Evolutionary conservation across 2,888 invertebrate genomes (phyloP).

Genomic region (Drosophila formosana): DNA sequence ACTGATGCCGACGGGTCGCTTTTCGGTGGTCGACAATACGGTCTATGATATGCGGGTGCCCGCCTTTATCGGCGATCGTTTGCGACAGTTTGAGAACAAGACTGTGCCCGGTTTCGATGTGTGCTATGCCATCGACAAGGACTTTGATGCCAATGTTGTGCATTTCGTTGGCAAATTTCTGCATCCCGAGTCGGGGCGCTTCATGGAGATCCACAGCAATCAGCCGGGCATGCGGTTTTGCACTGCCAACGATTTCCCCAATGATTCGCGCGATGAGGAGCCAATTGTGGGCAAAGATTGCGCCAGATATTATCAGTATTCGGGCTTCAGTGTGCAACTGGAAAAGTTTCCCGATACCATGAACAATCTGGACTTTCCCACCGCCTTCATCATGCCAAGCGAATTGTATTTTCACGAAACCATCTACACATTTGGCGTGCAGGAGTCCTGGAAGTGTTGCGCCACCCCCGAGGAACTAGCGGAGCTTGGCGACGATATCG

Average conservation of each 20-base stretch:
- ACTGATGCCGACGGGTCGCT: conserved; percentile 90
- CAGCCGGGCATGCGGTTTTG: conserved; percentile 96
- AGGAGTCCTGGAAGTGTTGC: conserved; percentile 60
- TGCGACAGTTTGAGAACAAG: conserved; percentile 88
- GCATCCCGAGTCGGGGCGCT: conserved; percentile 90
- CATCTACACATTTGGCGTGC: conserved; percentile 57
- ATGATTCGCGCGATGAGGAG: conserved; percentile 86
- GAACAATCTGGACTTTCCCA: conserved; percentile 92
- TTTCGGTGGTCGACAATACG: conserved; percentile 89
- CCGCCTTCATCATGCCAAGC: conserved; percentile 89
- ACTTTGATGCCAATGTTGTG: conserved; percentile 52
- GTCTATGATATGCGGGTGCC: conserved; percentile 90
- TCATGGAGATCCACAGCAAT: conserved; percentile 92
- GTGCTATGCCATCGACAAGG: conserved; percentile 60
- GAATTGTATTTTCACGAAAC: conserved; percentile 88
- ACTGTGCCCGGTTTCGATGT: conserved; percentile 81
- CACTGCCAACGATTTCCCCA: conserved; percentile 91
- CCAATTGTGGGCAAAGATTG: conserved; percentile 90
- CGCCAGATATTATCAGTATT: conserved; percentile 89
- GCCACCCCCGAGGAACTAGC: conserved; percentile 51
- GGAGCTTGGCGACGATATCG: conserved; percentile 37
- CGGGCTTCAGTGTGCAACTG: conserved; percentile 94
- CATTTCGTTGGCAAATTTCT: conserved; percentile 89
- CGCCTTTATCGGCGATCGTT: conserved; percentile 88
- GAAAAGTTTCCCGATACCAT: conserved; percentile 96